Base-by-base conservation (phyloP, 2,797 vertebrate species). In the Xenops minutus region DNA sequence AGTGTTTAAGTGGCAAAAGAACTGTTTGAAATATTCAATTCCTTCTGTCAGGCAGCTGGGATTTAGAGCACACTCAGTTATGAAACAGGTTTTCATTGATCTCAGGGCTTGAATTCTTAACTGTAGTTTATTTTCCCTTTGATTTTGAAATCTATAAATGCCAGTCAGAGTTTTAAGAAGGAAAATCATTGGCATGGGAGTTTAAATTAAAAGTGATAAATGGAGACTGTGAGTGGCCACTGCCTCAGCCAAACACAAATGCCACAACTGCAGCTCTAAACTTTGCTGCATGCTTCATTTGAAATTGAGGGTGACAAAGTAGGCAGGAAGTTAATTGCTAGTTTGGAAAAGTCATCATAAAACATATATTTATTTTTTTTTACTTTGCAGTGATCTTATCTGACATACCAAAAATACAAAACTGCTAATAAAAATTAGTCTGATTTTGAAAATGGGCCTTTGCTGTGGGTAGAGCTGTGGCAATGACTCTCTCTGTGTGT, bases 281-380 rank as follows among this genome's bases (percentile, higher is more conserved):
- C 82, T 68, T 77, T 73, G 41, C 94, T 96, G 77, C 49, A 5
- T 72, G 64, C 79, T 97, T 97, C 93, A 93, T 93, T 98, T 98
- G 94, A 98, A 98, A 98, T 98, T 98, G 98, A 98, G 96, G 97
- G 97, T 98, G 98, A 98, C 88, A 95, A 97, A 98, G 98, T 98
- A 98, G 95, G 91, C 95, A 96, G 85, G 55, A 97, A 96, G 96
- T 98, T 98, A 98, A 98, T 99, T 98, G 97, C 95, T 94, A 91
- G 88, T 90, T 95, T 96, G 97, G 97, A 97, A 97, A 93, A 96
- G 74, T 95, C 97, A 96, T 98, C 96, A 97, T 97, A 98, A 98
- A 98, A 24, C 73, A 89, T 2, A 20, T 81, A 87, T 92, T 97
- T 97, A 96, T 89, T 89, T 93, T 91, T 97, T 19, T 97, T 97